Base-by-base conservation (phyloP, 2,113 vertebrate species). In the Corythornis madagascariensis region DNA sequence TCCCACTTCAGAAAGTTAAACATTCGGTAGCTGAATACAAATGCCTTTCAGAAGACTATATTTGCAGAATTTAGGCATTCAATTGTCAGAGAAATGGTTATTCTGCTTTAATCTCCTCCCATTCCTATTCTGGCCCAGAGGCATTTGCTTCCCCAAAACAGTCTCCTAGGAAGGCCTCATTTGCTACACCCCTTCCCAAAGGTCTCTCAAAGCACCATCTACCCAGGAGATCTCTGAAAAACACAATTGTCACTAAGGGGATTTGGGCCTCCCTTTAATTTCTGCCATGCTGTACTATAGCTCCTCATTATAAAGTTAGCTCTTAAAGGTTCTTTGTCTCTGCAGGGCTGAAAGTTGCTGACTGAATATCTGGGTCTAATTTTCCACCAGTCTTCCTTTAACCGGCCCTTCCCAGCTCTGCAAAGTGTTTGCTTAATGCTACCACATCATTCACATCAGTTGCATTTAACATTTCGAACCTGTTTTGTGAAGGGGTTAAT, bases 321-420 rank as follows among this genome's bases (percentile, higher is more conserved):
- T 93, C 87, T 77, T 93, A 89, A 83, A 94, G 82, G 75, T 91
- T 83, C 84, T 94, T 92, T 89, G 91, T 96, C 82, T 80, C 81
- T 85, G 40, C 82, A 88, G 87, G 85, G 81, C 64, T 89, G 92
- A 87, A 92, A 95, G 83, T 87, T 89, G 89, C 85, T 94, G 90
- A 94, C 92, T 93, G 65, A 90, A 78, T 70, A 76, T 43, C 89
- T 86, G 87, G 42, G 60, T 88, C 87, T 69, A 93, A 57, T 93
- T 91, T 95, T 89, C 82, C 29, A 83, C 74, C 87, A 92, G 82
- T 64, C 55, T 90, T 87, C 87, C 75, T 80, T 83, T 57, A 94
- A 65, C 74, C 76, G 74, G 50, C 63, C 81, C 16, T 84, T 92
- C 82, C 86, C 79, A 80, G 55, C 78, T 83, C n/a, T 74, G 82